Evolutionary conservation across 1,140 invertebrate genomes (phyloP), one percentile per base, ranked within the genome.

Genomic region (Rhynchophorus ferrugineus): DNA sequence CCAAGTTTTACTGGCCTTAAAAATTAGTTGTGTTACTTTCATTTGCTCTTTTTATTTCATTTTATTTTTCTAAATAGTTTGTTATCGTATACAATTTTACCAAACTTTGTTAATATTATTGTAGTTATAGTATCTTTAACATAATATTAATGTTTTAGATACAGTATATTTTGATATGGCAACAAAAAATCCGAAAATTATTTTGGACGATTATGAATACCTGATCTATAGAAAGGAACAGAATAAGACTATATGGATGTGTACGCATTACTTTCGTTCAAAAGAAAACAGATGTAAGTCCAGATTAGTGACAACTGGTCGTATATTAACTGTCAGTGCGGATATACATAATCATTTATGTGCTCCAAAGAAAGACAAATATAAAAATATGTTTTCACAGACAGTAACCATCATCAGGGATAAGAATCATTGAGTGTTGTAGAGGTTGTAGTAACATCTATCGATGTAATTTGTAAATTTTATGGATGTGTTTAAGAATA

Each of bases 161-260:
- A 51, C 37, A 11, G 61, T 63, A 33, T 56, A 61, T 35, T 63
- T 63, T 43, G 59, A 63, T 14, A 48, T 61, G 37, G 61, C 57
- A 8, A 57, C 58, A 18, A 63, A 63, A 51, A 58, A 61, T 24
- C 61, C 61, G 3, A 63, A 63, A 50, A 61, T 63, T 22, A 61
- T 63, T 8, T 42, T 61, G n/a, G 58, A 63, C 11, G 56, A 61
- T 16, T 53, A 61, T 45, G 55, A 61, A 24, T 63, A 61, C 34
- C 37, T 63, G 8, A 59, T 63, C 13, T 57, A 60, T 16, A 55
- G 56, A 42, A 59, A 57, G 36, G 48, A 59, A 22, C 3, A 36
- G 1, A 54, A 60, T 36, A 59, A 57, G 35, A 63, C 61, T 2
- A 48, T 61, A 1, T 63, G 61, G 61, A 60, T 54, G 45, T 63